Percentiles rank a stretch among this genome's conserved stretches.
Evolutionary conservation across 1,140 invertebrate genomes (phyloP).

Genomic region (Drosophila mojavensis): DNA sequence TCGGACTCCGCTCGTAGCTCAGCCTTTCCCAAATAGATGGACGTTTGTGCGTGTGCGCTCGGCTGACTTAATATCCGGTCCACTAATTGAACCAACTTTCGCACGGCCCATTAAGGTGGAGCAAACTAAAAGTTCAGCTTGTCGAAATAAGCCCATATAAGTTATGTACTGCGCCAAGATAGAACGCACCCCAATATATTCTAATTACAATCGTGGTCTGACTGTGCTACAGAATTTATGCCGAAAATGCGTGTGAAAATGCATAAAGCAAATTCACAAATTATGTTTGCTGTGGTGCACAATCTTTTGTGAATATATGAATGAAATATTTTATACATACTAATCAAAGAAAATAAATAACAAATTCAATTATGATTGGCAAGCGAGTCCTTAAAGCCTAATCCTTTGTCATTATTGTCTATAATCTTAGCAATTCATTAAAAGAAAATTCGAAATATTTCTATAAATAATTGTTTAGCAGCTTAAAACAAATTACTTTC

Average conservation of each 20-base stretch:
- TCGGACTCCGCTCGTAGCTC: neutral
- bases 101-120: conserved; percentile 6
- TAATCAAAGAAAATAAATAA: too few species aligned
- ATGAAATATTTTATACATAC: too few species aligned
- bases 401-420: too few species aligned
- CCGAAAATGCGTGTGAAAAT: neutral
- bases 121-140: conserved; percentile 2
- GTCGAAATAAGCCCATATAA: neutral
- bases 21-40: neutral
- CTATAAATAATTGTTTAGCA: too few species aligned
- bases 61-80: conserved; percentile 29
- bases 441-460: too few species aligned
- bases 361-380: too few species aligned
- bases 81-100: conserved; percentile 32
- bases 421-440: too few species aligned
- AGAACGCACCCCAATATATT: conserved; percentile 1
- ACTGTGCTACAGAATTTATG: neutral
- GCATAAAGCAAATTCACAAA: neutral
- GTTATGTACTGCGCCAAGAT: conserved; percentile 1
- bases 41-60: conserved; percentile 11
- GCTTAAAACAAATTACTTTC: too few species aligned
- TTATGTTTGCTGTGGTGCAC: neutral
- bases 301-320: too few species aligned
- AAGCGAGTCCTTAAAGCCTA: too few species aligned
- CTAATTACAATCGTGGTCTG: neutral